A percentile compares a stretch with the other conserved stretches of the same genome.
Evolutionary conservation across 2,888 invertebrate genomes (phyloP).

Genomic region (Lottia gigantea): DNA sequence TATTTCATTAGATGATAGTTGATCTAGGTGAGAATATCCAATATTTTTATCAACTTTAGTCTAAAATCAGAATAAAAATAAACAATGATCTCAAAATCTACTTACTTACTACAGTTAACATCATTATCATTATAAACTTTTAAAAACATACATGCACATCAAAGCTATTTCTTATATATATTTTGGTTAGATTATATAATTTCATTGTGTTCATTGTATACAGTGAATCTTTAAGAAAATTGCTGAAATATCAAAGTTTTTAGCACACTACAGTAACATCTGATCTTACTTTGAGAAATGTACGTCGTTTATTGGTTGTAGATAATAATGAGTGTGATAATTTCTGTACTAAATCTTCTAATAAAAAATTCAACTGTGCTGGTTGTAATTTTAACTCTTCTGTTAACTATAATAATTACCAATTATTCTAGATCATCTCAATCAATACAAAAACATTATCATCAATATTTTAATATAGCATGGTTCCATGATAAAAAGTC

Average conservation of each 20-base stretch:
- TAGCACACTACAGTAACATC: too few relatives aligned
- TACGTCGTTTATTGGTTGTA: slow-evolving; percentile 48
- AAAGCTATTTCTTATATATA: not conserved
- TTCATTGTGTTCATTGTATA: too few relatives aligned
- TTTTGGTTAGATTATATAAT: too few relatives aligned
- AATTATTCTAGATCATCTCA: not conserved
- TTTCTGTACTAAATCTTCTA: slow-evolving; percentile 75
- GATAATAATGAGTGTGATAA: slow-evolving; percentile 68
- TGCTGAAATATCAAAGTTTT: not conserved
- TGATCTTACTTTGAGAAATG: slow-evolving; percentile 48
- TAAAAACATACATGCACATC: too few relatives aligned
- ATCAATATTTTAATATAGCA: too few relatives aligned
- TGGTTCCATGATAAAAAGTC: too few relatives aligned
- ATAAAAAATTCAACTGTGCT: slow-evolving; percentile 68
- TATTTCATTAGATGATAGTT: slow-evolving; percentile 55
- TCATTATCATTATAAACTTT: too few relatives aligned
- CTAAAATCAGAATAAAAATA: slow-evolving; percentile 34
- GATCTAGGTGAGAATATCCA: slow-evolving; percentile 69
- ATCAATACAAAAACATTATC: not conserved
- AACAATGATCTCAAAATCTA: too few relatives aligned
- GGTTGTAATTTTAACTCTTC: slow-evolving; percentile 60
- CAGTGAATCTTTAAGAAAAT: not conserved
- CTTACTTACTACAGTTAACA: too few relatives aligned
- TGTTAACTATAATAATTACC: slow-evolving; percentile 35
- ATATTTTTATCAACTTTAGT: slow-evolving; percentile 49